Evolutionary conservation across 2,797 vertebrate species (phyloP).

Genomic region (Diglossa cyanea): DNA sequence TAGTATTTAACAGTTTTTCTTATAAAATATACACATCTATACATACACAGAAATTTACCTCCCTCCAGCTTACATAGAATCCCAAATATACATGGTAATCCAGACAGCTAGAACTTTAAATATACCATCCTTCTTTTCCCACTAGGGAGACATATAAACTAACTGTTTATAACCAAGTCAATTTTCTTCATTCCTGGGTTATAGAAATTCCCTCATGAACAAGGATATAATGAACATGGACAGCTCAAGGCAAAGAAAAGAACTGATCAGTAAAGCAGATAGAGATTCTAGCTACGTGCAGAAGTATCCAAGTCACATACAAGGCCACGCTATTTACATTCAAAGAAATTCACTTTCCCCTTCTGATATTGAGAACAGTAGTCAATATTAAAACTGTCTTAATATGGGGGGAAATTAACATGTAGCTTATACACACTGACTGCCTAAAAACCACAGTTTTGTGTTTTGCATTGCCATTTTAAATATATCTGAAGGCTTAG

Average conservation of each 20-base stretch:
- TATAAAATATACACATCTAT: not conserved
- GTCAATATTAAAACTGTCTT: not conserved
- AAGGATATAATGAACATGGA: not conserved
- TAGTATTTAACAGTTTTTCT: not conserved
- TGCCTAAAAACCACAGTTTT: not conserved
- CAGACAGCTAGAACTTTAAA: not conserved
- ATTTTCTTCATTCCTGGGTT: not conserved
- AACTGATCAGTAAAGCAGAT: not conserved
- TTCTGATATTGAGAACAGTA: not conserved
- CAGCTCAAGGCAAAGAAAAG: not conserved
- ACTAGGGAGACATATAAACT: not conserved
- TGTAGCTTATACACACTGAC: not conserved
- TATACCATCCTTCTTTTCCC: not conserved
- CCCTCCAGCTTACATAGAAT: not conserved
- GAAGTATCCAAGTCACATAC: not conserved
- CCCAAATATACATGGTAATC: not conserved
- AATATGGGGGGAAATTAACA: not conserved
- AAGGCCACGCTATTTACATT: not conserved
- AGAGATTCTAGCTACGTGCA: not conserved
- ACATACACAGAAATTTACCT: not conserved
- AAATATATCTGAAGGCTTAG: not conserved
- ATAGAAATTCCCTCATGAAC: not conserved
- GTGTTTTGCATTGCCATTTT: not conserved
- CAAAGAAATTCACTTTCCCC: not conserved
- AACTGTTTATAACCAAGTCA: not conserved